phyloP scores from a whole-genome alignment of 1,140 invertebrate species.

The Chymomyza costata region DNA sequence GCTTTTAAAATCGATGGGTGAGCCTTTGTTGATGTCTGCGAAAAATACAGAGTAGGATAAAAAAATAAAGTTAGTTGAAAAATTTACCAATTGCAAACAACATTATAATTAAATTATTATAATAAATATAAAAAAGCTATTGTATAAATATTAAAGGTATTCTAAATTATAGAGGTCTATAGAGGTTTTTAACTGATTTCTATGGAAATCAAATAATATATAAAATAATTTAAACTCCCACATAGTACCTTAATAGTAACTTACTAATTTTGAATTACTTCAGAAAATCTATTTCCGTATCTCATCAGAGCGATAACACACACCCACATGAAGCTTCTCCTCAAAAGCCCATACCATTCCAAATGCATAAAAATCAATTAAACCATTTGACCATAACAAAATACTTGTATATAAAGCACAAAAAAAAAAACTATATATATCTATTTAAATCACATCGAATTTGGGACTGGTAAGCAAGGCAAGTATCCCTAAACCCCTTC shows the following conservation, averaged over 20 bases:
- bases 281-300: no score
- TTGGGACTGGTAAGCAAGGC: neutral
- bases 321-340: no score
- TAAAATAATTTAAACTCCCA: neutral
- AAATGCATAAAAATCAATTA: slow-evolving; percentile 30
- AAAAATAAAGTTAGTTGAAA: slow-evolving; percentile 5
- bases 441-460: slow-evolving; percentile 48
- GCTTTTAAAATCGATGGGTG: slow-evolving; percentile 89
- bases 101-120: no score
- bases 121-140: no score
- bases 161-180: neutral
- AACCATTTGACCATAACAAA: slow-evolving; percentile 18
- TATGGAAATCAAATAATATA: neutral
- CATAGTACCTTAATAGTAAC: no score
- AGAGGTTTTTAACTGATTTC: neutral
- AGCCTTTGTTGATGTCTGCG: slow-evolving; percentile 90
- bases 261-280: no score
- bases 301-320: no score
- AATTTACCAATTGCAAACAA: no score
- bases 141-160: neutral
- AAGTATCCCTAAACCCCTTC: neutral
- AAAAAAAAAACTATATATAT: slow-evolving; percentile 6
- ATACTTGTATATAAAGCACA: neutral
- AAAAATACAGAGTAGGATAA: slow-evolving; percentile 23
- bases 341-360: no score